These are phyloP conservation scores for Capricornis sumatraensis DNA, from an alignment of 2,113 vertebrate species.

Conservation along the genomic window DNA sequence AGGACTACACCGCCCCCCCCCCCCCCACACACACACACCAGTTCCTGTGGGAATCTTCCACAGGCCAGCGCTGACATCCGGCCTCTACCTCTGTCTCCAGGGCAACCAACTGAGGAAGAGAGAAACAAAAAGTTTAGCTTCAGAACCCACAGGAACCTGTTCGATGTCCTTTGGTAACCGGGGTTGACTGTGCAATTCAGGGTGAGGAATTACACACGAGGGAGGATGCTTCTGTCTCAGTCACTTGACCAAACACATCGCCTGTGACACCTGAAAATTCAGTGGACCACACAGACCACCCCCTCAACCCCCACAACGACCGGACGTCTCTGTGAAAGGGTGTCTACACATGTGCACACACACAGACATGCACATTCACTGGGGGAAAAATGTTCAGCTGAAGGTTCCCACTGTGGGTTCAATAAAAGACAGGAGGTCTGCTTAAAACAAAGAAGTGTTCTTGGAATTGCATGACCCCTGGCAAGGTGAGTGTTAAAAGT, in stretches of 20 bases:
- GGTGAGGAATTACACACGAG: not conserved
- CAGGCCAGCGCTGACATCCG: rapidly evolving
- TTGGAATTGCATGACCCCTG: not conserved
- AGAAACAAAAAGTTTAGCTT: not conserved
- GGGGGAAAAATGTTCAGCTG: not conserved
- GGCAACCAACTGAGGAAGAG: not conserved
- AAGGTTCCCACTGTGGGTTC: not conserved
- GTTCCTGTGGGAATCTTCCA: not conserved
- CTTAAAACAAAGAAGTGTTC: not conserved
- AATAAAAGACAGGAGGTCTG: not conserved
- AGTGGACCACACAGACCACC: not conserved
- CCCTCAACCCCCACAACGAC: not conserved
- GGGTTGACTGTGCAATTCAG: not conserved
- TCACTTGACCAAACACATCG: not conserved
- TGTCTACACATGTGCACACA: not conserved
- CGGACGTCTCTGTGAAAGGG: not conserved
- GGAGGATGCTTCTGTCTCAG: not conserved
- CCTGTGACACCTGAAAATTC: not conserved
- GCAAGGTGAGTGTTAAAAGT: not conserved
- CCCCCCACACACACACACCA: rapidly evolving
- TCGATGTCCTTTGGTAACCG: not conserved
- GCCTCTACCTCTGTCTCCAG: not conserved
- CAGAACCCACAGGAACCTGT: not conserved
- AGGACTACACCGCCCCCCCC: rapidly evolving
- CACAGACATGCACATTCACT: not conserved